These are phyloP conservation scores for Carcharodon carcharias DNA, from an alignment of 2,797 vertebrate species.

Conservation along the genomic window DNA sequence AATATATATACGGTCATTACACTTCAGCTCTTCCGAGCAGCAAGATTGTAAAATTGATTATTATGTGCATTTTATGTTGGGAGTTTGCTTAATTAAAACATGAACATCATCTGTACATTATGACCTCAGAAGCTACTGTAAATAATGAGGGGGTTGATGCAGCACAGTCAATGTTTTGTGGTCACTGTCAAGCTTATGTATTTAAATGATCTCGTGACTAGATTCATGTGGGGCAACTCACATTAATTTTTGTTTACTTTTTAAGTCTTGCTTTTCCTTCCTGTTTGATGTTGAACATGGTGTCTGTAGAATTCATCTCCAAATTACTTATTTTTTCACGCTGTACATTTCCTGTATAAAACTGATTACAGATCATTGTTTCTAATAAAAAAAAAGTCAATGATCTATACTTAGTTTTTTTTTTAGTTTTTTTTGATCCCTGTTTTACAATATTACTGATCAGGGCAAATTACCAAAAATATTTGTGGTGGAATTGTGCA, in stretches of 20 bases:
- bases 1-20: background rate
- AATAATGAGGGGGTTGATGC: background rate
- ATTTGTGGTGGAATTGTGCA: background rate
- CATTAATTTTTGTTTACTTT: background rate
- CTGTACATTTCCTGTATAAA: slow-evolving; percentile 31
- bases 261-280: background rate
- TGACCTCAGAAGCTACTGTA: background rate
- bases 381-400: slow-evolving; percentile 17
- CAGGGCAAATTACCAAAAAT: background rate
- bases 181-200: background rate
- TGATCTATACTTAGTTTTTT: background rate
- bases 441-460: background rate
- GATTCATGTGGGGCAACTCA: background rate
- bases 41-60: slow-evolving; percentile 23
- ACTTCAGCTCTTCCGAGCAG: background rate
- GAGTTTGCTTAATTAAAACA: background rate
- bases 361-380: slow-evolving; percentile 30
- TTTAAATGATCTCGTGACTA: slow-evolving; percentile 19
- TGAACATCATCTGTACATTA: background rate
- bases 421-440: background rate
- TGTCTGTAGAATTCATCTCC: background rate
- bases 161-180: background rate
- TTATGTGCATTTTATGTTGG: background rate
- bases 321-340: slow-evolving; percentile 33
- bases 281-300: background rate